A percentile compares a stretch with the other conserved stretches of the same genome.
phyloP scores from a whole-genome alignment of 2,888 invertebrate species.

The Chrysomela aeneicollis region DNA sequence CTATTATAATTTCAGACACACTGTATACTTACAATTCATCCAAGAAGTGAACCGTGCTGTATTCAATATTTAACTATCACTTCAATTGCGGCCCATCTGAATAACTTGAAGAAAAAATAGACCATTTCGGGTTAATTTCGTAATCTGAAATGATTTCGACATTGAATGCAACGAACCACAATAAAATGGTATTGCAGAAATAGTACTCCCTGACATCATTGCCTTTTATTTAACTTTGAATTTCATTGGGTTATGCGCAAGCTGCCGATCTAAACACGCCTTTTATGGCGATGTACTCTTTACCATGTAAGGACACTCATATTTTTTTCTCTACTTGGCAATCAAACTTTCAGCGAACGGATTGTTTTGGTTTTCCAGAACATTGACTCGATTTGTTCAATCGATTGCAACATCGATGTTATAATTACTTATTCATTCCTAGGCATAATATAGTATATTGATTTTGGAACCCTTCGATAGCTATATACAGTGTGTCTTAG shows the following conservation, averaged over 20 bases:
- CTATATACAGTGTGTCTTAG: no score
- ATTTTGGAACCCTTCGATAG: no score
- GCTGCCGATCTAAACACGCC: conserved; percentile 12
- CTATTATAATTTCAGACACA: no score
- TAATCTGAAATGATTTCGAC: no score
- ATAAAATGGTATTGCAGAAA: not conserved
- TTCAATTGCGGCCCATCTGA: no score
- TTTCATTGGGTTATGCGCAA: conserved; percentile 19
- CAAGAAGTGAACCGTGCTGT: no score
- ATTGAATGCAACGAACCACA: not conserved
- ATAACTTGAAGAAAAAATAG: no score
- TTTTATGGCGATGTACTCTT: conserved; percentile 16
- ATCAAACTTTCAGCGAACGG: conserved; percentile 15
- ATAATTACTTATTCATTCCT: not conserved
- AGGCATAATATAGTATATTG: not conserved
- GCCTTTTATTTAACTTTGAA: conserved; percentile 18
- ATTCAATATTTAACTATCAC: no score
- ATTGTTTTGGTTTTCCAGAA: conserved; percentile 18
- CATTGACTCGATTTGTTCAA: not conserved
- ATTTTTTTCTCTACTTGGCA: conserved; percentile 20
- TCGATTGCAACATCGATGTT: not conserved
- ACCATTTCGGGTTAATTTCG: no score
- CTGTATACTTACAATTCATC: no score
- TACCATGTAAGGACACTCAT: conserved; percentile 12
- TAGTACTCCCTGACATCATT: conserved; percentile 12